These are phyloP conservation scores for Acleris emargana DNA, from an alignment of 2,888 invertebrate species.

Conservation along the genomic window DNA sequence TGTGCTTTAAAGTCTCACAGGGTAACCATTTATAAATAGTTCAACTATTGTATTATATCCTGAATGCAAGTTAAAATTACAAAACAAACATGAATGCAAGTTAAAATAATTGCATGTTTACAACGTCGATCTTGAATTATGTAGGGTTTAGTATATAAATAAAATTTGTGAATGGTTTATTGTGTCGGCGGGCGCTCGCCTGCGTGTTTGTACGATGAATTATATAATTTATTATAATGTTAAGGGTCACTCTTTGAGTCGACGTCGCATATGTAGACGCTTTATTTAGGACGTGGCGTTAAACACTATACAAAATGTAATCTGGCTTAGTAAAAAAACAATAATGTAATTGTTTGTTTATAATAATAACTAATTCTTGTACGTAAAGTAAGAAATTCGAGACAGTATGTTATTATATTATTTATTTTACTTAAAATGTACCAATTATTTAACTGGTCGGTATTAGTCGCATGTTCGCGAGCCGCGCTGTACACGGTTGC, in stretches of 20 bases:
- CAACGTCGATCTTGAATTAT: no score
- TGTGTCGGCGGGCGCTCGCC: constrained; percentile 8
- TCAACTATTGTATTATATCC: no score
- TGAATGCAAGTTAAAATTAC: no score
- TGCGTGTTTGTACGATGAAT: constrained; percentile 18
- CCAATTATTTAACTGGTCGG: background rate
- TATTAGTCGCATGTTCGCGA: background rate
- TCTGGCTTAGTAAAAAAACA: background rate
- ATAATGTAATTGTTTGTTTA: constrained; percentile 16
- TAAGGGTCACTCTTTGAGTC: constrained; percentile 15
- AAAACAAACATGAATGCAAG: no score
- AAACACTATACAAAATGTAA: background rate
- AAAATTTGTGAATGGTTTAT: constrained; percentile 18
- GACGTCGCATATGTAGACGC: background rate
- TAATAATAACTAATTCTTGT: constrained; percentile 12
- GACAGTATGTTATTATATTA: constrained; percentile 26
- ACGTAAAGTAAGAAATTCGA: constrained; percentile 13
- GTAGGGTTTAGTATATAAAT: no score
- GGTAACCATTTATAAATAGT: background rate
- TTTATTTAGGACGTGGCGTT: background rate
- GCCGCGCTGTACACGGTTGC: background rate
- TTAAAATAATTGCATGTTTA: no score
- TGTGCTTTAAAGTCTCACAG: no score
- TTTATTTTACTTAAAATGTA: background rate
- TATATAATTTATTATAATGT: constrained; percentile 18